phyloP scores from a whole-genome alignment of 2,888 invertebrate genomes.

The Chouioia cunea region DNA sequence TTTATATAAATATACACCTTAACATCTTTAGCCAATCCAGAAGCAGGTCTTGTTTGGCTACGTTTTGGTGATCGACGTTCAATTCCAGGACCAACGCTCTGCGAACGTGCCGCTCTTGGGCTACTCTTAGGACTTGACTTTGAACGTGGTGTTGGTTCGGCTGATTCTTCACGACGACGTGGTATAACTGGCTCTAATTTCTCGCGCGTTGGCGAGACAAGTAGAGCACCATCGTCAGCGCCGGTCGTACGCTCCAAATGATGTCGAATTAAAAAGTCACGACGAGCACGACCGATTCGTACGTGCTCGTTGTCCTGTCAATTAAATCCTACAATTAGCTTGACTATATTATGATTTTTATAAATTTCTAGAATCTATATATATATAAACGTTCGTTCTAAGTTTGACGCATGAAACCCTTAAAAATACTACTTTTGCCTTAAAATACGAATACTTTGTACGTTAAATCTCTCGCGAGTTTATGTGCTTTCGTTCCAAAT shows the following conservation, averaged over 20 bases:
- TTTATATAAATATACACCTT: no score
- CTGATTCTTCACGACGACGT: slow-evolving; percentile 71
- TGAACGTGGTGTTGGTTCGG: slow-evolving; percentile 59
- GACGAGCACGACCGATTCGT: slow-evolving; percentile 69
- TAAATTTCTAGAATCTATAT: no score
- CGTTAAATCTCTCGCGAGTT: no score
- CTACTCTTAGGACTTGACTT: slow-evolving; percentile 75
- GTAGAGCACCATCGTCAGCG: slow-evolving; percentile 77
- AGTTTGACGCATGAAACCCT: no score
- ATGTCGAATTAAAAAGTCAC: slow-evolving; percentile 78
- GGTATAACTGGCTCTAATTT: slow-evolving; percentile 79
- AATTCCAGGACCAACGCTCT: slow-evolving; percentile 77
- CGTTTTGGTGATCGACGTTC: slow-evolving; percentile 84
- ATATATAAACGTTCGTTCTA: no score
- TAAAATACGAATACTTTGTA: no score
- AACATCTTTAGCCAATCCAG: slow-evolving; percentile 61
- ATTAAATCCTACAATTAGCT: no score
- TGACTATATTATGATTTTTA: no score
- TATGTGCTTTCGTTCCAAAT: no score
- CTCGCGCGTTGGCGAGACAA: slow-evolving; percentile 79
- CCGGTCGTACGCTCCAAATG: slow-evolving; percentile 81
- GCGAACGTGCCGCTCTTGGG: slow-evolving; percentile 74
- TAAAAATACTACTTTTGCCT: no score
- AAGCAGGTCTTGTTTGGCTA: slow-evolving; percentile 67
- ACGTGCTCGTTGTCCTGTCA: slow-evolving; percentile 64